A percentile compares a stretch with the other conserved stretches of the same genome.
Evolutionary conservation across 2,888 invertebrate species (phyloP).

Genomic region (Rhingia rostrata): DNA sequence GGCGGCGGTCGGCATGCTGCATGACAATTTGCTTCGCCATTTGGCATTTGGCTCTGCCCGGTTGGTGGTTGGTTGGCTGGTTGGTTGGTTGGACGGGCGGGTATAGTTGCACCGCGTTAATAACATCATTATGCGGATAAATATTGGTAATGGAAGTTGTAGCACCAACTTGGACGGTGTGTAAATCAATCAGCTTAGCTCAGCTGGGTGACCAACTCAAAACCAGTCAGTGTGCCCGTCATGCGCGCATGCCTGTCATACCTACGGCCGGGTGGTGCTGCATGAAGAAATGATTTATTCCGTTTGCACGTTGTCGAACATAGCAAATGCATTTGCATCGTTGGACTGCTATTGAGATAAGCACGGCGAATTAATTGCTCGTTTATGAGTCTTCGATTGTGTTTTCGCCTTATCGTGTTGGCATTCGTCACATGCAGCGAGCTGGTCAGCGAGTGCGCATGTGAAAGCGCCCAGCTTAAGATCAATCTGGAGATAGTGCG

Average conservation of each 20-base stretch:
- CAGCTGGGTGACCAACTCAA: slow-evolving; percentile 35
- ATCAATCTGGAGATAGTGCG: slow-evolving; percentile 52
- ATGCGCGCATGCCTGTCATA: slow-evolving; percentile 33
- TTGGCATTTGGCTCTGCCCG: slow-evolving; percentile 34
- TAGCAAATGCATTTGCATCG: slow-evolving; percentile 71
- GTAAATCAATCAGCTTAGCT: slow-evolving; percentile 68
- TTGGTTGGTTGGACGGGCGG: slow-evolving; percentile 1
- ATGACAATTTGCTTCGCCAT: slow-evolving; percentile 68
- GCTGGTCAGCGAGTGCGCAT: slow-evolving; percentile 38
- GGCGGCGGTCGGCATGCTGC: slow-evolving; percentile 38
- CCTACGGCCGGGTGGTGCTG: slow-evolving; percentile 4
- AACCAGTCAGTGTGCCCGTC: slow-evolving; percentile 32
- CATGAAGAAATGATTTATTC: slow-evolving; percentile 69
- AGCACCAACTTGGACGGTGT: slow-evolving; percentile 55
- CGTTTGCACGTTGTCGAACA: slow-evolving; percentile 63
- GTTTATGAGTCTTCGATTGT: slow-evolving; percentile 70
- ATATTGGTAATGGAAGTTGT: slow-evolving; percentile 70
- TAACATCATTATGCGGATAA: slow-evolving; percentile 65
- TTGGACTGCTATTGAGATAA: slow-evolving; percentile 69
- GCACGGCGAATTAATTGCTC: slow-evolving; percentile 70
- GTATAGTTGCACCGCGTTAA: slow-evolving; percentile 20
- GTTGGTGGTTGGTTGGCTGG: neutral
- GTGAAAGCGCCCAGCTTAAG: slow-evolving; percentile 52
- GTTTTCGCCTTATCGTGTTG: slow-evolving; percentile 57
- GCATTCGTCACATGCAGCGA: slow-evolving; percentile 53